Conservation (phyloP, 2,113 vertebrate species). For the Sander vitreus region DNA sequence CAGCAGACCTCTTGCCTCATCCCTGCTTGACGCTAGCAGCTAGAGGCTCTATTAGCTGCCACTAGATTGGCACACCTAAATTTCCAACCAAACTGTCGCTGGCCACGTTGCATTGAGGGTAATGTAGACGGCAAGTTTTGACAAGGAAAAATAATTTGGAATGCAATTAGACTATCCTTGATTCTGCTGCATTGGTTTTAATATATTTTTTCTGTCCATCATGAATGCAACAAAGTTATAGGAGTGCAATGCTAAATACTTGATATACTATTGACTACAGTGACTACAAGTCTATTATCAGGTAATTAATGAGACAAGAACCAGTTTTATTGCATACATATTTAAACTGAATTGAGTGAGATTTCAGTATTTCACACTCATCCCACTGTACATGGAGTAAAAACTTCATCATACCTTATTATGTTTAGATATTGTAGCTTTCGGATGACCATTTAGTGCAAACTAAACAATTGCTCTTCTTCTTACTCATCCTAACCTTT, state of each 20-base stretch:
- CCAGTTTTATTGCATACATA: not conserved
- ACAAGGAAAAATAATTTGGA: no score
- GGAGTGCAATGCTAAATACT: not conserved
- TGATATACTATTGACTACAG: not conserved
- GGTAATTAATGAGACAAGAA: not conserved
- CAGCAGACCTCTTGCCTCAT: not conserved
- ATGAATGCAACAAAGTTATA: not conserved
- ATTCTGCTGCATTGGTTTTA: no score
- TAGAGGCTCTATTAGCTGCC: no score
- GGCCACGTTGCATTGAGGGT: no score
- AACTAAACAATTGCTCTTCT: not conserved
- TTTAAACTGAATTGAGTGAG: not conserved
- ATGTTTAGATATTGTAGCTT: not conserved
- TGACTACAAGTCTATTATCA: not conserved
- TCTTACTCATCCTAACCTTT: not conserved
- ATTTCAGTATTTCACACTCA: slow-evolving; percentile 17
- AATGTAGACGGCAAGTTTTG: no score
- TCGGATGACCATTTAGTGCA: not conserved
- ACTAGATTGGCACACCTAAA: no score
- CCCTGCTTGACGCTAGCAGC: not conserved
- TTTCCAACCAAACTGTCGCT: no score
- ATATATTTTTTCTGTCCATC: not conserved
- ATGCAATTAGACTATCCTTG: no score
- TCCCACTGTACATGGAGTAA: not conserved
- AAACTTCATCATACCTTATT: slow-evolving; percentile 2